These are phyloP conservation scores for Catalaphyllia jardinei DNA, from an alignment of 64 coral and sea anemone species.

Conservation along the genomic window DNA sequence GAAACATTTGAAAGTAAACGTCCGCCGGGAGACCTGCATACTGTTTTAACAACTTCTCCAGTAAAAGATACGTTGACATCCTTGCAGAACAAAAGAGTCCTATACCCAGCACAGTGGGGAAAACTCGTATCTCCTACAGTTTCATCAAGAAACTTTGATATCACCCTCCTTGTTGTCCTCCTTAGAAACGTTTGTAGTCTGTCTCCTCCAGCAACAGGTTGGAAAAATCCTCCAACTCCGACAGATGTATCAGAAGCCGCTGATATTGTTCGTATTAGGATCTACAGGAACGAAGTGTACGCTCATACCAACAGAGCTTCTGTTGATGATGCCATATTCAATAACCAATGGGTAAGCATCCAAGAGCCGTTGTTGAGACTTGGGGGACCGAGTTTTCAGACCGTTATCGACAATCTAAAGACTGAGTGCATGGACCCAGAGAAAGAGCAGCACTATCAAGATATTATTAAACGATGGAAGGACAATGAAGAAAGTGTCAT, in stretches of 20 bases:
- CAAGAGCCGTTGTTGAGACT: slow-evolving; percentile 17
- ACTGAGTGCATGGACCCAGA: neutral
- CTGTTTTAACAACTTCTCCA: slow-evolving; percentile 4
- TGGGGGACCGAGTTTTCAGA: neutral
- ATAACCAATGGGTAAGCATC: slow-evolving; percentile 10
- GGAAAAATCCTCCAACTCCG: neutral
- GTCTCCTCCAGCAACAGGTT: slow-evolving; percentile 11
- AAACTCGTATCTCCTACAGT: neutral
- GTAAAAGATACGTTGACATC: neutral
- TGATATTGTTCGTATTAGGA: slow-evolving; percentile 31
- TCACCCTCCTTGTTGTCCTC: slow-evolving; percentile 36
- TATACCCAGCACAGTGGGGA: slow-evolving; percentile 10
- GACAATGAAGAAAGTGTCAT: neutral
- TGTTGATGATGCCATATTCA: slow-evolving; percentile 21
- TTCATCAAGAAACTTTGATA: slow-evolving; percentile 14
- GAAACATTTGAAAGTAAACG: slow-evolving; percentile 2
- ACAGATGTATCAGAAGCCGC: slow-evolving; percentile 14
- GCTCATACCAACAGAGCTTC: slow-evolving; percentile 23
- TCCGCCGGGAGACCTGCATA: neutral
- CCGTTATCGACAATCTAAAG: neutral
- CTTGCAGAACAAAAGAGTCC: slow-evolving; percentile 6
- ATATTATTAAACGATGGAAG: neutral
- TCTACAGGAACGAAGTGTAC: slow-evolving; percentile 28
- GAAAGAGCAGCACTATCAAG: neutral
- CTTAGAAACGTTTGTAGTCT: slow-evolving; percentile 32